Evolutionary conservation across 1,140 invertebrate species (phyloP), one percentile per base, ranked within the genome.

Genomic region (Matsumurasca onukii): DNA sequence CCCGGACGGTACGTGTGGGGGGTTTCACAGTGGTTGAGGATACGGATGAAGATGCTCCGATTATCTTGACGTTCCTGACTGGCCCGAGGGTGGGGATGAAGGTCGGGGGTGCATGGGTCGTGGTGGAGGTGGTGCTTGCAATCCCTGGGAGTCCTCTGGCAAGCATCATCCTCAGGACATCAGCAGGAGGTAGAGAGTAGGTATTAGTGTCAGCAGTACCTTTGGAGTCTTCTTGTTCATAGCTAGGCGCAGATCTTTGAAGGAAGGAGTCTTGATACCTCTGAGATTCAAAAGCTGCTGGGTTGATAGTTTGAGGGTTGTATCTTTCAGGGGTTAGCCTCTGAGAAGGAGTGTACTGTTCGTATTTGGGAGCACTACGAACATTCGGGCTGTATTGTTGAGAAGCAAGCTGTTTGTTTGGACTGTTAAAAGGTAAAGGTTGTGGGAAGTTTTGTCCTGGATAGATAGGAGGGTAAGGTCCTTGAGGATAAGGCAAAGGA

Each of bases 21-120:
- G 62, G 62, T 15, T 1, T 31, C 27, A 65, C 27, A 13, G 62
- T 65, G 17, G 39, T 20, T 24, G 62, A 24, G 12, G 62, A 65
- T 15, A 65, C 1, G 31, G 62, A 65, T 12, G 69, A 70, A n/a
- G 55, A 66, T 22, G 69, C 67, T 34, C 66, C 63, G 1, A 74
- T 22, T 24, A 74, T 74, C 39, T 74, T 71, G 3, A 74, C 64
- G 65, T 67, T 74, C 31, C 73, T 67, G n/a, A 74, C 57, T 0
- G 73, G 73, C 24, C 66, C 29, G 1, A 55, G 62, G 2, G 62
- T 49, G 9, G 30, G n/a, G 2, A 55, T 49, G 9, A 22, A 24
- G 17, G 39, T 67, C 0, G 66, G 66, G 2, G 27, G 45, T 15
- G 39, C 45, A n/a, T n/a, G n/a, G 24, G 64, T 66, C n/a, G 66